phyloP scores from a whole-genome alignment of 2,888 invertebrate species.

The Prionchulus punctatus region DNA sequence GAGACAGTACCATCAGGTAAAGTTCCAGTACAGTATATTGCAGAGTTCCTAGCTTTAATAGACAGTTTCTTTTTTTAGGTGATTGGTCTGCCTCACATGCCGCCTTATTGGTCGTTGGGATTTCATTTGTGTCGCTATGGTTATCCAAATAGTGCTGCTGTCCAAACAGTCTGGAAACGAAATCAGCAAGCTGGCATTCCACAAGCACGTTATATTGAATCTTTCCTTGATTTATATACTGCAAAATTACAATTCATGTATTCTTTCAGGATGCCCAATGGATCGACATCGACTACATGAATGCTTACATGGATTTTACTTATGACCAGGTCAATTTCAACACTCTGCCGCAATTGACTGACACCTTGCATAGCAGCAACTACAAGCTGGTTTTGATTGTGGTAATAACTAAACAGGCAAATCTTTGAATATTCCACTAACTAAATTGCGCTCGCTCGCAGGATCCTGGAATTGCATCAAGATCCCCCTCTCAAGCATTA shows the following conservation, averaged over 20 bases:
- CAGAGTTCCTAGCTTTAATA: too few relatives aligned
- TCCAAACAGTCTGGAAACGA: not conserved
- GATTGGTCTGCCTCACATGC: conserved; percentile 5
- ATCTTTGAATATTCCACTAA: too few relatives aligned
- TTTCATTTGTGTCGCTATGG: conserved; percentile 9
- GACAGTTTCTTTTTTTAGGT: not conserved
- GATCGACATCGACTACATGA: conserved; percentile 66
- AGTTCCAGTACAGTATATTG: too few relatives aligned
- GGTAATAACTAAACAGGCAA: too few relatives aligned
- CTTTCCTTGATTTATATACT: too few relatives aligned
- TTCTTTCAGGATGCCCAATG: conserved; percentile 7
- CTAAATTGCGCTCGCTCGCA: too few relatives aligned
- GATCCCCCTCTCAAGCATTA: too few relatives aligned
- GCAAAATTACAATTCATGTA: too few relatives aligned
- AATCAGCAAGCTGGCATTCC: not conserved
- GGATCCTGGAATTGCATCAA: too few relatives aligned
- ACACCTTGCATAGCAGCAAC: not conserved
- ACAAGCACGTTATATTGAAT: too few relatives aligned
- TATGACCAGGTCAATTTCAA: conserved; percentile 48
- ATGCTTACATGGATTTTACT: conserved; percentile 56
- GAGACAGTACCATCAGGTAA: conserved; percentile 17
- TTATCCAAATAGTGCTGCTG: not conserved
- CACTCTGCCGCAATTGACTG: conserved; percentile 41
- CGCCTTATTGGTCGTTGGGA: conserved; percentile 10
- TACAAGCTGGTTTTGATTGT: conserved; percentile 49